These are phyloP conservation scores for Drosophila pachea DNA, from an alignment of 1,140 invertebrate genomes.

Conservation along the genomic window DNA sequence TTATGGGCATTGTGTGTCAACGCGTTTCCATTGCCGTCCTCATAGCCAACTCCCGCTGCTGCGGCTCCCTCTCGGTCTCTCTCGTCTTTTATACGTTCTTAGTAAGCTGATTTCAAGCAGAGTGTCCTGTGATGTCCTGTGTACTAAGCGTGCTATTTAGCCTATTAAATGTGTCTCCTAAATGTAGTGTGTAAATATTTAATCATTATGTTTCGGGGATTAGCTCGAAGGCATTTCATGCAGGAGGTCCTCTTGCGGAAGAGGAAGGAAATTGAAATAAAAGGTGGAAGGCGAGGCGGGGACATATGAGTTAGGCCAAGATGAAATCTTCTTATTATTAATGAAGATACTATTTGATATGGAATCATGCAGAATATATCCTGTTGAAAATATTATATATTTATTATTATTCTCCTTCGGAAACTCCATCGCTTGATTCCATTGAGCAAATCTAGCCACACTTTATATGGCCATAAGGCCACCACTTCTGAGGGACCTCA, in stretches of 20 bases:
- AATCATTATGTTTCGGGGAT: conserved; percentile 48
- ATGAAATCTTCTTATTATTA: too few species aligned
- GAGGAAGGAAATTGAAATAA: conserved; percentile 6
- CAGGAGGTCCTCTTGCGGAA: conserved; percentile 12
- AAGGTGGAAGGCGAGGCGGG: neutral
- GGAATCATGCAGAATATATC: too few species aligned
- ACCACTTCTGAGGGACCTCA: too few species aligned
- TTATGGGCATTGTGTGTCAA: conserved; percentile 59
- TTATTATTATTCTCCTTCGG: too few species aligned
- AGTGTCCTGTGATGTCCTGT: conserved; percentile 31
- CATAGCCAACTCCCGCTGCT: neutral
- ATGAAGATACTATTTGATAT: too few species aligned
- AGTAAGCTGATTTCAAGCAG: conserved; percentile 54
- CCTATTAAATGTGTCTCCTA: conserved; percentile 68
- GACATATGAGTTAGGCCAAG: too few species aligned
- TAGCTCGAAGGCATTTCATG: conserved; percentile 20
- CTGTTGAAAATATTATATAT: too few species aligned
- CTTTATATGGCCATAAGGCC: too few species aligned
- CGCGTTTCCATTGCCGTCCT: conserved; percentile 45
- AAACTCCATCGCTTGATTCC: too few species aligned
- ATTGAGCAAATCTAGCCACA: too few species aligned
- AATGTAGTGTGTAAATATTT: conserved; percentile 68
- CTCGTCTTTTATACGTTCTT: neutral
- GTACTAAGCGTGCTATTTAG: conserved; percentile 60
- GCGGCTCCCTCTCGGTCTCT: conserved; percentile 1